These are phyloP conservation scores for Benitochromis conjunctus DNA, from an alignment of 2,113 vertebrate species.

Conservation along the genomic window DNA sequence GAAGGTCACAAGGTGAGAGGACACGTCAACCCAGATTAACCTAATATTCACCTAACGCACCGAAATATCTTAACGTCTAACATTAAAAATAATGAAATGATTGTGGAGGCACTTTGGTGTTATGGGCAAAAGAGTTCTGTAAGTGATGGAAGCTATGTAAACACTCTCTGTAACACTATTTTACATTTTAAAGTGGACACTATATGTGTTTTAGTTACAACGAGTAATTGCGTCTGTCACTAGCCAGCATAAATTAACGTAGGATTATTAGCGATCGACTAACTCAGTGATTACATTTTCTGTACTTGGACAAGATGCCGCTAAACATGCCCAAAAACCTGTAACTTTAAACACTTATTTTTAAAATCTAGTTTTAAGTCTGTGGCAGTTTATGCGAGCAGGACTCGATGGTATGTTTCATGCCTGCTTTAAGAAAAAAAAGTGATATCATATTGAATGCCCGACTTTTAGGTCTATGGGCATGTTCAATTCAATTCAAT, in stretches of 20 bases:
- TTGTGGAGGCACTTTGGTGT: background rate
- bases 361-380: background rate
- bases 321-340: background rate
- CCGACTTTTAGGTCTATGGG: background rate
- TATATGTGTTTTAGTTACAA: background rate
- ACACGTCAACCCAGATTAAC: background rate
- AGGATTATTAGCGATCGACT: no score
- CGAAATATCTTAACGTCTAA: background rate
- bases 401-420: background rate
- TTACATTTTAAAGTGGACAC: background rate
- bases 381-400: accelerated
- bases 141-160: background rate
- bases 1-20: slow-evolving; percentile 84
- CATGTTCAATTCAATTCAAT: no score
- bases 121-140: background rate
- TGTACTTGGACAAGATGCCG: background rate
- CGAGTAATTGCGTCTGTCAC: background rate
- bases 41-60: background rate
- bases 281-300: background rate
- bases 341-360: background rate
- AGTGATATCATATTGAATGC: background rate
- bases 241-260: no score
- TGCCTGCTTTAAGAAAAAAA: background rate
- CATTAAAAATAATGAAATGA: background rate
- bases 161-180: background rate